Evolutionary conservation across 1,140 invertebrate species (phyloP), one percentile per base, ranked within the genome.

Genomic region (Pogonomyrmex barbatus): DNA sequence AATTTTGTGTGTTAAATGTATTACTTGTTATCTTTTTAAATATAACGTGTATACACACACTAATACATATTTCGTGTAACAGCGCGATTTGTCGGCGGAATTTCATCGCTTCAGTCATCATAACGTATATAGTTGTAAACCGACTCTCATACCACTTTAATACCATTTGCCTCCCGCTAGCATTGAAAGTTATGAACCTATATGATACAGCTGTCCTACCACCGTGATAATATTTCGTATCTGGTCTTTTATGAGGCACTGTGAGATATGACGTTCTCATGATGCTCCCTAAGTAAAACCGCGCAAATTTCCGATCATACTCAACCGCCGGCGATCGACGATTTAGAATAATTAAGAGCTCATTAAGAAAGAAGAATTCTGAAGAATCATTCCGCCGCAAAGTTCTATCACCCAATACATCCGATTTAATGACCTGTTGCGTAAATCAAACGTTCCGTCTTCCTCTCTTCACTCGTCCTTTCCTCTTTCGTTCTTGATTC

Each of bases 381-480:
- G 73, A 63, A 83, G 45, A 88, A 91, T 91, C 89, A 89, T 90
- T 92, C 83, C 78, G 24, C 42, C 65, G 58, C 83, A 58, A 67
- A 67, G 70, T 86, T 87, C 85, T 88, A 88, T 92, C 88, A 85
- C 76, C 84, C 90, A 91, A 91, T 91, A 91, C 87, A 91, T 89
- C 87, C 87, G 85, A 92, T 91, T 92, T 91, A 92, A 92, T 92
- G 92, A 92, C 86, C 81, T 84, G 84, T 88, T 89, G 89, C 89
- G 90, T 92, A 92, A 93, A 93, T 93, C 91, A 93, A 91, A 88
- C 78, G 88, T 68, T 52, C 47, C 82, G 50, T 83, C 62, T 63
- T 62, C 42, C 85, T 45, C 60, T 65, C 36, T 54, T 70, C 70
- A 17, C 47, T 39, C 42, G 14, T 58, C 33, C 45, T 45, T 87